Base-by-base conservation (phyloP, 2,797 vertebrate species). In the Xiphophorus birchmanni region DNA sequence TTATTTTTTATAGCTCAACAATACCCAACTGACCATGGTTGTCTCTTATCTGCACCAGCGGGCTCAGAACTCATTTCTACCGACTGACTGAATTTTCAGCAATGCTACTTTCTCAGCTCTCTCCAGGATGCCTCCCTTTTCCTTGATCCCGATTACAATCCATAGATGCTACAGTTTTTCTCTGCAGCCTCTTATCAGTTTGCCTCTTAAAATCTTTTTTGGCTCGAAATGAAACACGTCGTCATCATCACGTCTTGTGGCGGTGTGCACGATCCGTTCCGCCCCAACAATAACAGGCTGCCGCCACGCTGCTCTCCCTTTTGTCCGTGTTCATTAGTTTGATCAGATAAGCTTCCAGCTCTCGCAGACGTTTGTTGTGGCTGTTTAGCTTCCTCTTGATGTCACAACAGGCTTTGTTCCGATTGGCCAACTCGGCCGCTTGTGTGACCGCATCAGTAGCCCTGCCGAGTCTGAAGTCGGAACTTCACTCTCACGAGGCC, bases 311-410 rank as follows among this genome's bases (percentile, higher is more conserved):
- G 63, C 77, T 75, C 73, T 84, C 44, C 17, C 82, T 87, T 88
- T 94, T 91, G 88, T 94, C 89, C 91, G 88, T 88, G 89, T 84
- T 91, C 87, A 88, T 91, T 88, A 87, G 87, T 87, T 90, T 84
- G 84, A 92, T 92, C 91, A 87, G 94, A 94, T 95, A 95, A 94
- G 90, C 37, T 1, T 72, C 45, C 80, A 4, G 84, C 85, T 84
- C 89, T 86, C 76, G 35, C 79, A 77, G 73, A 82, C 48, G 67
- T 74, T 93, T 94, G 91, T 92, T 93, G 84, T 93, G 87, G 83
- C 94, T 94, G 92, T 93, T 95, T 92, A 91, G 86, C 89, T 93
- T 95, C 91, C 94, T 91, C 79, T 83, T 73, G 83, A 88, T 91
- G 87, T 90, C 90, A 94, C 91, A 91, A 88, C 88, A 93, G 78